phyloP scores from a whole-genome alignment of 2,888 invertebrate species.

The Iphiclides podalirius region DNA sequence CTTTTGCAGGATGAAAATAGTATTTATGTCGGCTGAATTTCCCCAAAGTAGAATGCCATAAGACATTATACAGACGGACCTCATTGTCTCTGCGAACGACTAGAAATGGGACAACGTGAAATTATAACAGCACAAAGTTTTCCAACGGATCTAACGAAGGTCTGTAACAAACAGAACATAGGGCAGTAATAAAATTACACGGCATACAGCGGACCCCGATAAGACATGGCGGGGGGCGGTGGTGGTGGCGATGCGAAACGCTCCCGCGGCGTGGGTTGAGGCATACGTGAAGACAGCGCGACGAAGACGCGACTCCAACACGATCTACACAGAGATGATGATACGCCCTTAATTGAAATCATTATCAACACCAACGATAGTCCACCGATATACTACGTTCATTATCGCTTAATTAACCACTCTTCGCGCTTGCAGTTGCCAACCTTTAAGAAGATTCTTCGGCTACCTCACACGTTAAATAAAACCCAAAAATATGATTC shows the following conservation, averaged over 20 bases:
- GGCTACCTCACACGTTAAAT: no score
- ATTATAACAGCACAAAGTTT: not conserved
- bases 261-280: conserved; percentile 51
- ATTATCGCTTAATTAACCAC: no score
- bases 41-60: no score
- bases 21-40: no score
- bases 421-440: no score
- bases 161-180: conserved; percentile 17
- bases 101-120: not conserved
- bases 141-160: conserved; percentile 9
- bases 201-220: conserved; percentile 55
- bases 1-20: no score
- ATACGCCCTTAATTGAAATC: conserved; percentile 15
- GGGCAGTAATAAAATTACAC: conserved; percentile 44
- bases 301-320: conserved; percentile 58
- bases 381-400: no score
- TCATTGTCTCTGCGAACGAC: no score
- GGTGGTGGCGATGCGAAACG: conserved; percentile 42
- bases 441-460: no score
- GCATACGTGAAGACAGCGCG: conserved; percentile 71
- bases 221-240: conserved; percentile 49
- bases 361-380: no score
- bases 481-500: no score
- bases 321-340: conserved; percentile 43
- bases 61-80: no score